Percentiles rank a stretch among this genome's conserved stretches.
These are phyloP conservation scores for Macropis europaea DNA, from an alignment of 2,888 invertebrate genomes.

Conservation along the genomic window DNA sequence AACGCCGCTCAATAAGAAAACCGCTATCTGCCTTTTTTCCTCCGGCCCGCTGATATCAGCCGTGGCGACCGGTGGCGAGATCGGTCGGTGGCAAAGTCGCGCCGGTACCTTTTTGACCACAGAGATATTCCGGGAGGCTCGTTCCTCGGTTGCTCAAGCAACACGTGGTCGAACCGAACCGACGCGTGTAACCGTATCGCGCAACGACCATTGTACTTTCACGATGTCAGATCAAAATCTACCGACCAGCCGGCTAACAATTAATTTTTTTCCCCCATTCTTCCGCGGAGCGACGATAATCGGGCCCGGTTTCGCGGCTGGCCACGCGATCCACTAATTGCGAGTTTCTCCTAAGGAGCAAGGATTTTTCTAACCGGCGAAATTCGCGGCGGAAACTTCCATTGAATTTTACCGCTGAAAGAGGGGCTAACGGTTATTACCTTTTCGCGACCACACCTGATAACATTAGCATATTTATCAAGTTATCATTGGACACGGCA, in stretches of 20 bases:
- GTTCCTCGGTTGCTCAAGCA: constrained; percentile 37
- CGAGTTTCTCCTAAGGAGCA: constrained; percentile 26
- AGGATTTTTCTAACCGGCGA: background rate
- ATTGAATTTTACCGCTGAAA: background rate
- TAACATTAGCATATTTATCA: constrained; percentile 61
- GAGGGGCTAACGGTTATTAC: constrained; percentile 17
- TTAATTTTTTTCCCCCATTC: constrained; percentile 42
- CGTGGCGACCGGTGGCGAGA: constrained; percentile 47
- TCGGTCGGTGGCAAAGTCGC: constrained; percentile 45
- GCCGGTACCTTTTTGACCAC: constrained; percentile 55
- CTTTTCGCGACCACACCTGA: constrained; percentile 34
- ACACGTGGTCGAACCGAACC: constrained; percentile 40
- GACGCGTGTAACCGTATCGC: constrained; percentile 44
- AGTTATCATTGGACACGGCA: constrained; percentile 38
- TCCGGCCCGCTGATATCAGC: constrained; percentile 53
- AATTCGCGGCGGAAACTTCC: background rate
- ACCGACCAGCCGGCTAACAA: constrained; percentile 47
- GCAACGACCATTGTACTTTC: constrained; percentile 56
- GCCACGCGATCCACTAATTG: constrained; percentile 38
- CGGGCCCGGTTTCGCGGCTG: constrained; percentile 26
- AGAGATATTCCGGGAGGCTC: constrained; percentile 1
- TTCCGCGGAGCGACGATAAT: constrained; percentile 38
- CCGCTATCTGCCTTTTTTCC: constrained; percentile 64
- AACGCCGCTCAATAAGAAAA: constrained; percentile 64
- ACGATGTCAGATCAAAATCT: constrained; percentile 56